Base-by-base conservation (phyloP, 2,797 vertebrate species). In the Parotocinclus haroldoi region DNA sequence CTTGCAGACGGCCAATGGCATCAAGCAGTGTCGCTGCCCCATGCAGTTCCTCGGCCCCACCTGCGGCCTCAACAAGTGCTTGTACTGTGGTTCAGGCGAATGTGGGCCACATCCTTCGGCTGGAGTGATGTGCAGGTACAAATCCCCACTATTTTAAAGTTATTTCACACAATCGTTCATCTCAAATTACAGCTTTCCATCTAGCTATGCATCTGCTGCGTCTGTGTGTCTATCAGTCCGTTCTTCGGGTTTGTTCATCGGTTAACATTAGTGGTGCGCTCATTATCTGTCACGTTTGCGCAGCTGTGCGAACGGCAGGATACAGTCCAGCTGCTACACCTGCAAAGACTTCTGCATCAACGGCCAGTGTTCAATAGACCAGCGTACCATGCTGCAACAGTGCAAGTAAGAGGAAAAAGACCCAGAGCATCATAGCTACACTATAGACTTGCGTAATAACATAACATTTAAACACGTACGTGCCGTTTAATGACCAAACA, bases 41-140 rank as follows among this genome's bases (percentile, higher is more conserved):
- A 77, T 79, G 0, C 86, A 90, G 51, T 94, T 85, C 9, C 89
- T 93, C 17, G 96, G 96, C 0, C 55, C 77, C 11, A 77, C 79
- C 60, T 99, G 96, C 68, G 90, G 94, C 79, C 81, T 91, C 75
- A 87, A 93, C 85, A 93, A 92, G 65, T 99, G 96, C 72, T 78
- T 78, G 11, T 93, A 92, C 86, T 95, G 94, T 0, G 89, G 88
- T 1, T 77, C 79, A 0, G 92, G 92, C 58, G 84, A 86, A 73
- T 95, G 94, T 65, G 79, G 76, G 79, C 92, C 84, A 0, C 81
- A 81, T 69, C 74, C 73, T 77, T 83, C 84, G 62, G 91, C 92
- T 44, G 91, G 93, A 12, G 92, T 95, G 40, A 88, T 87, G 49
- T 99, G 96, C 93, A 91, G 84, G 96, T 98, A 86, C 6, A 46